Percentiles rank a stretch among this genome's conserved stretches.
Conservation (phyloP, 2,888 invertebrate species). For the Trichogramma evanescens region DNA sequence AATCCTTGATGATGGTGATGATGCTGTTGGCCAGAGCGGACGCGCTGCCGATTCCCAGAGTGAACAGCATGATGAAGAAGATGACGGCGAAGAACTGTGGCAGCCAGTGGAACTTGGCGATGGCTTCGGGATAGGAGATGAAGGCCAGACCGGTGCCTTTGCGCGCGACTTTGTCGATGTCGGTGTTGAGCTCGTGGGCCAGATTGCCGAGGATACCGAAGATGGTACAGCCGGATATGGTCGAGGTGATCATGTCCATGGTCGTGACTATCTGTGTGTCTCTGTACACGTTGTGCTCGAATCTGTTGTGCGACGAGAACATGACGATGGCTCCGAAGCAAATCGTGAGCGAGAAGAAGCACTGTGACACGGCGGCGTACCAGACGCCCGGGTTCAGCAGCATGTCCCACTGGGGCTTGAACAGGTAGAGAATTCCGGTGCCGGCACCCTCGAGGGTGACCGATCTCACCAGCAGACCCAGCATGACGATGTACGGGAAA, state of each 20-base stretch:
- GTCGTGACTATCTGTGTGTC: slow-evolving; percentile 76
- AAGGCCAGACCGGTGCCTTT: slow-evolving; percentile 77
- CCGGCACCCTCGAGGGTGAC: slow-evolving; percentile 56
- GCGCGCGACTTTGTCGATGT: slow-evolving; percentile 61
- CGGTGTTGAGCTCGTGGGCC: slow-evolving; percentile 59
- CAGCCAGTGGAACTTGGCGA: slow-evolving; percentile 64
- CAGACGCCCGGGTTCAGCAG: background rate
- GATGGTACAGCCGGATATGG: slow-evolving; percentile 75
- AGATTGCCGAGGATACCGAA: slow-evolving; percentile 79
- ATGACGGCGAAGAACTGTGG: slow-evolving; percentile 66
- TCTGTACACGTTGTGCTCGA: slow-evolving; percentile 24
- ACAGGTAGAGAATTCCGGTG: slow-evolving; percentile 58
- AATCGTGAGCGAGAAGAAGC: background rate
- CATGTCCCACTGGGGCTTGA: slow-evolving; percentile 60
- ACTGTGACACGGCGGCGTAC: background rate
- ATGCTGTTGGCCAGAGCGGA: slow-evolving; percentile 45
- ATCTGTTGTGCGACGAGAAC: background rate
- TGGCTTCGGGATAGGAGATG: slow-evolving; percentile 79
- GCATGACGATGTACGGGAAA: slow-evolving; percentile 58
- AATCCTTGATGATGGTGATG: slow-evolving; percentile 46
- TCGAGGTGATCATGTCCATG: slow-evolving; percentile 74
- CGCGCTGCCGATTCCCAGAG: slow-evolving; percentile 56
- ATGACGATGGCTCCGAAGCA: background rate
- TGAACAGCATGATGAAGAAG: slow-evolving; percentile 74
- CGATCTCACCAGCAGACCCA: slow-evolving; percentile 55